A percentile compares a stretch with the other conserved stretches of the same genome.
Evolutionary conservation across 2,888 invertebrate species (phyloP).

Genomic region (Lasius platythorax): DNA sequence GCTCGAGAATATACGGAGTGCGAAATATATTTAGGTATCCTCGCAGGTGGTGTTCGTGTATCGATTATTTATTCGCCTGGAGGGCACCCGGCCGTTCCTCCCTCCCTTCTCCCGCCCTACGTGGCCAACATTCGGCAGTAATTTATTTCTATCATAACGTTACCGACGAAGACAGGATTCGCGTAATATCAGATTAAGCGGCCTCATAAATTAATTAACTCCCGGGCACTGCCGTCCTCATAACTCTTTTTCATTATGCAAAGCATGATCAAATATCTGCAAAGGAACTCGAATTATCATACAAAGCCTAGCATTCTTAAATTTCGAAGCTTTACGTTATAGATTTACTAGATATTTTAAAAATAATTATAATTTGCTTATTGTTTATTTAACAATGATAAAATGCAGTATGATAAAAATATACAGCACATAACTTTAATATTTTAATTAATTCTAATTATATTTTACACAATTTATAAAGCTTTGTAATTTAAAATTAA

Average conservation of each 20-base stretch:
- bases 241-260: slow-evolving; percentile 30
- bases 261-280: slow-evolving; percentile 7
- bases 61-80: slow-evolving; percentile 71
- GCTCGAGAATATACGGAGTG: slow-evolving; percentile 64
- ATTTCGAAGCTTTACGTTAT: not conserved
- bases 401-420: not conserved
- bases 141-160: slow-evolving; percentile 65
- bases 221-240: not conserved
- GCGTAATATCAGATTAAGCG: slow-evolving; percentile 52
- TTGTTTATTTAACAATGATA: not conserved
- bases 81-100: slow-evolving; percentile 23
- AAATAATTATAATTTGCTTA: not conserved
- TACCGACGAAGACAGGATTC: slow-evolving; percentile 51
- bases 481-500: not conserved
- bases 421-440: not conserved
- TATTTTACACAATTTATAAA: not conserved
- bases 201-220: slow-evolving; percentile 60
- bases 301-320: not conserved
- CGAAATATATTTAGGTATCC: slow-evolving; percentile 70
- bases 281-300: not conserved
- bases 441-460: not conserved
- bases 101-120: slow-evolving; percentile 8
- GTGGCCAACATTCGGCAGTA: slow-evolving; percentile 56
- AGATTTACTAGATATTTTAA: not conserved
- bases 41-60: slow-evolving; percentile 65